Conservation (phyloP, 2,797 vertebrate species). For the Pelodytes ibericus region DNA sequence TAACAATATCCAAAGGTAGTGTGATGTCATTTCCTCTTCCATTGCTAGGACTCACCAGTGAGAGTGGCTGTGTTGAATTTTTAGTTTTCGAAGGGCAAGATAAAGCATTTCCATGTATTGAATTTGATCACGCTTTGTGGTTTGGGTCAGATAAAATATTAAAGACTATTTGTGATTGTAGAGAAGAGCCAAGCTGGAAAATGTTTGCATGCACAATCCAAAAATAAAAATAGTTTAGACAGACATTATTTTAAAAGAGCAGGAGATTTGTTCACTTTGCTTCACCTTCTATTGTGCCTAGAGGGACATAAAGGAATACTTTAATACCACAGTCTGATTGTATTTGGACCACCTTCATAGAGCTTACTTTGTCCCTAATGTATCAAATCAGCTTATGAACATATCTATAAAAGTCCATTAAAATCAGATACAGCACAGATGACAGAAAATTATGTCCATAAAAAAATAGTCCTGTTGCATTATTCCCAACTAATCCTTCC, state of each 20-base stretch:
- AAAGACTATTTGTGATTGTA: slow-evolving; percentile 80
- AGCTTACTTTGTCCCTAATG: slow-evolving; percentile 21
- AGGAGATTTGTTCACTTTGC: slow-evolving; percentile 32
- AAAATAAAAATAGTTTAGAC: slow-evolving; percentile 31
- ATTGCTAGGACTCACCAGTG: slow-evolving; percentile 68
- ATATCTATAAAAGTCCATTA: slow-evolving; percentile 22
- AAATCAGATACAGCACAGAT: slow-evolving; percentile 42
- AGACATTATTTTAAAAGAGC: slow-evolving; percentile 25
- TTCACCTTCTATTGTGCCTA: slow-evolving; percentile 41
- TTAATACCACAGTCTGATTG: slow-evolving; percentile 27
- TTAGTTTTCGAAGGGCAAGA: slow-evolving; percentile 75
- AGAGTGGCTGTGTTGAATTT: slow-evolving; percentile 69
- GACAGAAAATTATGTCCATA: slow-evolving; percentile 39
- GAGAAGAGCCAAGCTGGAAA: slow-evolving; percentile 72
- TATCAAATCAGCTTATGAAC: slow-evolving; percentile 34
- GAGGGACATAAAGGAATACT: slow-evolving; percentile 5
- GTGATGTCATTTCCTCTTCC: slow-evolving; percentile 66
- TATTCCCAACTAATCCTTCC: slow-evolving; percentile 56
- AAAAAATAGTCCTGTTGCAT: slow-evolving; percentile 55
- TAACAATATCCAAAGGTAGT: slow-evolving; percentile 11
- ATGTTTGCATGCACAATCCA: slow-evolving; percentile 70
- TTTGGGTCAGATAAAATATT: slow-evolving; percentile 86
- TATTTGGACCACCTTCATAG: slow-evolving; percentile 45
- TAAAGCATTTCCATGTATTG: slow-evolving; percentile 80
- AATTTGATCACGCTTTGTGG: slow-evolving; percentile 77